phyloP scores from a whole-genome alignment of 2,113 vertebrate genomes.

The Origma solitaria region DNA sequence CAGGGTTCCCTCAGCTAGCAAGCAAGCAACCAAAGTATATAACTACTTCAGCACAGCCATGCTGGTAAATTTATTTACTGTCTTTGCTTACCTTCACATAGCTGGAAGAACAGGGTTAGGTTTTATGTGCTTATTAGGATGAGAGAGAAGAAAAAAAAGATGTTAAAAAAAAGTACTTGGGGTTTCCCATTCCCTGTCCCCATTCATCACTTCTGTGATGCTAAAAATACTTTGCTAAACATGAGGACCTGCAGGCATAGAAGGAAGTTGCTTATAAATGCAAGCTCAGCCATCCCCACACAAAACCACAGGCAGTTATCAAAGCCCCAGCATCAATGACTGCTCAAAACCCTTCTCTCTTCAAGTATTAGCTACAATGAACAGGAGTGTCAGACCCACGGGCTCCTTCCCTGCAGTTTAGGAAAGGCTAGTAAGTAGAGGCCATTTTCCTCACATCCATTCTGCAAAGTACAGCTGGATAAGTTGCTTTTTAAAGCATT shows the following conservation, averaged over 20 bases:
- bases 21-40: neutral
- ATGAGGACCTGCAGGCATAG: neutral
- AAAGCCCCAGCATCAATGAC: neutral
- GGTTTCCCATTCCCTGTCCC: neutral
- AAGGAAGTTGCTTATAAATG: neutral
- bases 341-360: neutral
- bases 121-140: neutral
- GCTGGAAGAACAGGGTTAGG: neutral
- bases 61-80: neutral
- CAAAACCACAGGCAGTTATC: neutral
- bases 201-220: neutral
- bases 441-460: neutral
- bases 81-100: neutral
- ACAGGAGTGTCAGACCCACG: neutral
- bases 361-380: neutral
- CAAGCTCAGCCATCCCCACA: neutral
- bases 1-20: neutral
- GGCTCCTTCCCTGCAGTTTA: neutral
- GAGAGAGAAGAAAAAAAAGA: neutral
- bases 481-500: neutral
- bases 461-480: neutral
- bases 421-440: neutral
- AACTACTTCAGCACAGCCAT: neutral
- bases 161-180: neutral
- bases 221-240: neutral